Evolutionary conservation across 2,113 vertebrate species (phyloP).

Genomic region (Hippoglossus stenolepis): DNA sequence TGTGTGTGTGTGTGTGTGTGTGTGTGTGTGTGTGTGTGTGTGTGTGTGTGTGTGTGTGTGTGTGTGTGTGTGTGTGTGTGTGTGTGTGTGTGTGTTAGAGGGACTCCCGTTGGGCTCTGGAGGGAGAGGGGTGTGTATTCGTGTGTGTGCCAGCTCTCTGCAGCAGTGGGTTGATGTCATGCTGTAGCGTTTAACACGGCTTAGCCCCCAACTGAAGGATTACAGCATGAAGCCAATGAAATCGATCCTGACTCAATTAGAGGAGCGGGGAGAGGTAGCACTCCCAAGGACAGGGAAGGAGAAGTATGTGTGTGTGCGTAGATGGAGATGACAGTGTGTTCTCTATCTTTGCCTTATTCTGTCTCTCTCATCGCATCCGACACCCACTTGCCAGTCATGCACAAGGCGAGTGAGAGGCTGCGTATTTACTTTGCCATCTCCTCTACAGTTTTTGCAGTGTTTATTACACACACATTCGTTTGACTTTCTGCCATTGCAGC

Average conservation of each 20-base stretch:
- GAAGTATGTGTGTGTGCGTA: conserved; percentile 17
- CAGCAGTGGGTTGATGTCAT: conserved; percentile 79
- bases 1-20: conserved; percentile 26
- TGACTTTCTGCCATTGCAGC: conserved; percentile 21
- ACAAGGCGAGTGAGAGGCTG: conserved; percentile 8
- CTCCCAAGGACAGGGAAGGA: conserved; percentile 73
- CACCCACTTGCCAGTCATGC: conserved; percentile 19
- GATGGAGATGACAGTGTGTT: conserved; percentile 47
- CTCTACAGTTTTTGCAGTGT: conserved; percentile 1
- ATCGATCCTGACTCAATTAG: conserved; percentile 81
- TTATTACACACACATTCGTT: too few relatives aligned
- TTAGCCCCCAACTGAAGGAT: conserved; percentile 80
- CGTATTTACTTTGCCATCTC: conserved; percentile 24
- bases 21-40: conserved; percentile 32
- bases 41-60: conserved; percentile 30
- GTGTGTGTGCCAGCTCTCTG: conserved; percentile 66
- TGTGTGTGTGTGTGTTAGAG: conserved; percentile 40
- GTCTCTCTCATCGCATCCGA: conserved; percentile 53
- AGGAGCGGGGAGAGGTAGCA: conserved; percentile 60
- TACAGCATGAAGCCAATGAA: conserved; percentile 76
- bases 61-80: conserved; percentile 24
- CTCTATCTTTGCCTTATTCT: conserved; percentile 57
- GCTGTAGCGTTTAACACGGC: conserved; percentile 83
- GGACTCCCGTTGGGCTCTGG: conserved; percentile 45
- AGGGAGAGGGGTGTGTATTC: conserved; percentile 36